phyloP scores from a whole-genome alignment of 2,888 invertebrate species.

The Stratiomys singularior region DNA sequence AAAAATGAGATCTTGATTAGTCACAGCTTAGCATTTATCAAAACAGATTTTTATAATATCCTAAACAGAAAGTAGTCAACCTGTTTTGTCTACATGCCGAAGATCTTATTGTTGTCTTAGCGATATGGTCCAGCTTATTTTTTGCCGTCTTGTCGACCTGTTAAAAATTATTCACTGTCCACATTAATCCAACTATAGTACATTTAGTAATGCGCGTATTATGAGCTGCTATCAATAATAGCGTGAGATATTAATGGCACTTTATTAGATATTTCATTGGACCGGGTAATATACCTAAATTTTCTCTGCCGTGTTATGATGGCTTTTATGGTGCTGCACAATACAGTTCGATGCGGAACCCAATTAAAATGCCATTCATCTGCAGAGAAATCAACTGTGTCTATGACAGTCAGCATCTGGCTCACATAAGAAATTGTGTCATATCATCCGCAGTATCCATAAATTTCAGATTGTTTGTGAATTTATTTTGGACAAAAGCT shows the following conservation, averaged over 20 bases:
- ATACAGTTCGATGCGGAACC: background rate
- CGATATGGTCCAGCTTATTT: background rate
- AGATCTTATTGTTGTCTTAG: background rate
- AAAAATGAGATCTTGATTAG: conserved; percentile 39
- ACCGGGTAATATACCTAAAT: background rate
- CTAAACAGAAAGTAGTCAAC: background rate
- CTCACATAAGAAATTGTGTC: background rate
- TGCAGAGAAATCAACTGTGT: background rate
- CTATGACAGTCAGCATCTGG: background rate
- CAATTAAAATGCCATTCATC: conserved; percentile 5
- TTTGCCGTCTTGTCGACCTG: conserved; percentile 4
- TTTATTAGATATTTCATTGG: conserved; percentile 6
- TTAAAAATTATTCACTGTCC: conserved; percentile 17
- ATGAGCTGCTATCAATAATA: conserved; percentile 29
- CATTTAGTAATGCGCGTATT: conserved; percentile 12
- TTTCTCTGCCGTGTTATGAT: background rate
- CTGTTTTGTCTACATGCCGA: background rate
- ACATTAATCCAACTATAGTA: background rate
- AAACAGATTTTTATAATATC: conserved; percentile 24
- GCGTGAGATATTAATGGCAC: background rate
- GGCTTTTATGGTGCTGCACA: background rate
- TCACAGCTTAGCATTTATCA: conserved; percentile 34
- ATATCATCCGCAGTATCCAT: background rate
- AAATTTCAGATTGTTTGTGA: background rate
- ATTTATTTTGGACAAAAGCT: background rate